Evolutionary conservation across 2,797 vertebrate species (phyloP).

Genomic region (Phrynocephalus vlangalii): DNA sequence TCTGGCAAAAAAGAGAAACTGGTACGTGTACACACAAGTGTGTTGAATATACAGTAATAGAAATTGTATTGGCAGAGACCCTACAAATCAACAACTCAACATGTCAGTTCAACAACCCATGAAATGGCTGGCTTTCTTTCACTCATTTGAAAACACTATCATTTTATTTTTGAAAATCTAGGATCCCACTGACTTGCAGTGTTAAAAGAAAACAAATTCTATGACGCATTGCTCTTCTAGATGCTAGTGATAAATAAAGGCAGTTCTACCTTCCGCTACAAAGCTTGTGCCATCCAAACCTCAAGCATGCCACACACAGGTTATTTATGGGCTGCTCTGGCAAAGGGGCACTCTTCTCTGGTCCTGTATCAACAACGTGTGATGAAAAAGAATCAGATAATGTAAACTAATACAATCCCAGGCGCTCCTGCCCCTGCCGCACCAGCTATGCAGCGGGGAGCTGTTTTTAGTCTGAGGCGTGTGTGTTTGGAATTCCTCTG

Average conservation of each 20-base stretch:
- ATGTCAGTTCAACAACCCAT: constrained; percentile 29
- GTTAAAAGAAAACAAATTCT: constrained; percentile 32
- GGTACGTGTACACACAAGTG: neutral
- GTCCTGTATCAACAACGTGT: constrained; percentile 73
- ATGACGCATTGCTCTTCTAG: constrained; percentile 31
- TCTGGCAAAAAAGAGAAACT: neutral
- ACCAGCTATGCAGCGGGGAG: constrained; percentile 59
- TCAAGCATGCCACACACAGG: constrained; percentile 47
- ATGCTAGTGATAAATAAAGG: constrained; percentile 33
- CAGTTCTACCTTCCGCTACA: constrained; percentile 45
- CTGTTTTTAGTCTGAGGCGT: constrained; percentile 76
- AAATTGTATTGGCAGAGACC: constrained; percentile 11
- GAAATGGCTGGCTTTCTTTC: constrained; percentile 40
- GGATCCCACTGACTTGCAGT: constrained; percentile 44
- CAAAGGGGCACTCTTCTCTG: constrained; percentile 61
- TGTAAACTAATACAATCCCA: constrained; percentile 64
- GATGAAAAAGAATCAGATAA: constrained; percentile 71
- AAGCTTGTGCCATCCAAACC: constrained; percentile 47
- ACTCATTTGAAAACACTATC: constrained; percentile 50
- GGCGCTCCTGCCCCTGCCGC: constrained; percentile 62
- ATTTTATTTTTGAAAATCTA: constrained; percentile 51
- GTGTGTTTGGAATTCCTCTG: constrained; percentile 79
- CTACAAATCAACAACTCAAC: constrained; percentile 10
- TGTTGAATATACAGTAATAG: neutral
- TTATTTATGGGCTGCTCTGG: constrained; percentile 67